These are phyloP conservation scores for Orthosia gracilis DNA, from an alignment of 2,888 invertebrate genomes.

Conservation along the genomic window DNA sequence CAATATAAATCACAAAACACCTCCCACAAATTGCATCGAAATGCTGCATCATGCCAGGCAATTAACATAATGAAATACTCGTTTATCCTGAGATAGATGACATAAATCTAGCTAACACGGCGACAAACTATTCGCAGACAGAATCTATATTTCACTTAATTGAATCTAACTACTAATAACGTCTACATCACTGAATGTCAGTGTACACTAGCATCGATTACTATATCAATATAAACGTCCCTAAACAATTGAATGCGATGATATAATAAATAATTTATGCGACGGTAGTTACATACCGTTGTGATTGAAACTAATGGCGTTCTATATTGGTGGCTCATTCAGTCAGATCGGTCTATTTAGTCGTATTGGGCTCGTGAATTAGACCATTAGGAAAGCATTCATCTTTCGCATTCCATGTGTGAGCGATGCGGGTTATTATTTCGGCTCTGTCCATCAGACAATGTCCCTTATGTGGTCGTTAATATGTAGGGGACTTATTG, in stretches of 20 bases:
- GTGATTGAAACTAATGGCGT: conserved; percentile 78
- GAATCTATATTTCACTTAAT: conserved; percentile 39
- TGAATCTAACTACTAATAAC: conserved; percentile 46
- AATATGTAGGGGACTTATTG: background rate
- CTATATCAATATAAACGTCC: conserved; percentile 67
- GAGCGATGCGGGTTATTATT: conserved; percentile 31
- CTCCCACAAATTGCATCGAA: conserved; percentile 7
- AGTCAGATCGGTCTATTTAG: conserved; percentile 59
- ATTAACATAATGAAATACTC: conserved; percentile 44
- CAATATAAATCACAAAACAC: conserved; percentile 11
- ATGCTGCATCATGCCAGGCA: conserved; percentile 14
- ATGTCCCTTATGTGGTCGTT: conserved; percentile 15
- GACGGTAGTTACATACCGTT: conserved; percentile 67
- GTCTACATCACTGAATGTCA: conserved; percentile 54
- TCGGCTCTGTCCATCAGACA: conserved; percentile 1
- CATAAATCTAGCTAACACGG: conserved; percentile 35
- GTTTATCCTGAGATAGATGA: conserved; percentile 7
- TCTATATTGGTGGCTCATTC: conserved; percentile 61
- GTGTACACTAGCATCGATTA: conserved; percentile 60
- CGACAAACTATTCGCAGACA: conserved; percentile 31
- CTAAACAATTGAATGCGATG: conserved; percentile 73
- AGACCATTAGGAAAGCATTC: conserved; percentile 54
- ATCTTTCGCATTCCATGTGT: conserved; percentile 45
- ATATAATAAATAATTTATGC: conserved; percentile 77
- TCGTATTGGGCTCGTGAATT: conserved; percentile 48